phyloP scores from a whole-genome alignment of 2,113 vertebrate genomes.

The Fukomys damarensis region DNA sequence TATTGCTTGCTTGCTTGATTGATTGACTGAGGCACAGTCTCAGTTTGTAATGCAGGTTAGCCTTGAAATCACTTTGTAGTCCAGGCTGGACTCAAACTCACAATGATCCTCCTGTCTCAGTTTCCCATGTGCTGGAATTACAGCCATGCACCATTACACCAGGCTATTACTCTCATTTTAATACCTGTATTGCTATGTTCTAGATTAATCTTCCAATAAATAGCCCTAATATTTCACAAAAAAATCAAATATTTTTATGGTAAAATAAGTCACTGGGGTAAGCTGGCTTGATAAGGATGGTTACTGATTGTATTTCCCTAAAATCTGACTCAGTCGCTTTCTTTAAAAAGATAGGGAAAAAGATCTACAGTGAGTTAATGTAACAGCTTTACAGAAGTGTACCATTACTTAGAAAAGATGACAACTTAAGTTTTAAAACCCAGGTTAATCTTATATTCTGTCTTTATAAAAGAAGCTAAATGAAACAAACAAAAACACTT shows the following conservation, averaged over 20 bases:
- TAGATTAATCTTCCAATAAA: slow-evolving; percentile 22
- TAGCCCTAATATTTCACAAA: neutral
- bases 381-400: slow-evolving; percentile 7
- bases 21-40: neutral
- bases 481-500: slow-evolving; percentile 48
- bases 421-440: slow-evolving; percentile 35
- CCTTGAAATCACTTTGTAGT: neutral
- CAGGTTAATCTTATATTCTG: slow-evolving; percentile 40
- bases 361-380: neutral
- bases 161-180: slow-evolving; percentile 29
- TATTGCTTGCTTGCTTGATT: neutral
- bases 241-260: neutral
- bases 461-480: slow-evolving; percentile 56
- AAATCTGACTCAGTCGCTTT: neutral
- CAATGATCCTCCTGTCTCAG: neutral
- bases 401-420: slow-evolving; percentile 34
- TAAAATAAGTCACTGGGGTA: neutral
- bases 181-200: neutral
- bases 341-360: neutral
- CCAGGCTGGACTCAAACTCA: neutral
- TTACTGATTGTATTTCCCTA: slow-evolving; percentile 13
- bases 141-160: neutral
- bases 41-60: neutral
- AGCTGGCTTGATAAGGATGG: neutral
- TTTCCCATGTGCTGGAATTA: neutral